phyloP scores from a whole-genome alignment of 1,140 invertebrate genomes.

The Drosophila santomea region DNA sequence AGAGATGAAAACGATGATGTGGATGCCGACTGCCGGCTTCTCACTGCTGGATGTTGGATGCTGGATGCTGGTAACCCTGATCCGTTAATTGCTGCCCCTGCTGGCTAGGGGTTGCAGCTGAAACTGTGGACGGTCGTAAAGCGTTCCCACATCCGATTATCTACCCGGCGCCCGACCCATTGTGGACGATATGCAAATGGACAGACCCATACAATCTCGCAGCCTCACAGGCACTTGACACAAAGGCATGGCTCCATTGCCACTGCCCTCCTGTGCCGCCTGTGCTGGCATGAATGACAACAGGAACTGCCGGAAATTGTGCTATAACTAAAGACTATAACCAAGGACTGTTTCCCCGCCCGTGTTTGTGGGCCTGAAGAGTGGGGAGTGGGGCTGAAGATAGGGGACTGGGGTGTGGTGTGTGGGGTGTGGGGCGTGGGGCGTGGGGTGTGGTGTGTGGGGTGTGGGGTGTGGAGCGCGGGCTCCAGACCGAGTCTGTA shows the following conservation, averaged over 20 bases:
- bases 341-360: constrained; percentile 9
- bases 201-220: constrained; percentile 7
- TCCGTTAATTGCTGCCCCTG: constrained; percentile 41
- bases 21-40: constrained; percentile 9
- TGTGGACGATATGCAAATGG: constrained; percentile 60
- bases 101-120: neutral
- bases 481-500: neutral
- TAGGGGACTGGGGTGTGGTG: no score
- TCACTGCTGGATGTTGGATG: neutral
- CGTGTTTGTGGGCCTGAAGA: neutral
- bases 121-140: constrained; percentile 31
- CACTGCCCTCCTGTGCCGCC: neutral
- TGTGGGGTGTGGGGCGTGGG: no score
- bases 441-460: no score
- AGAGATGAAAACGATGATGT: constrained; percentile 30
- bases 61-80: constrained; percentile 5
- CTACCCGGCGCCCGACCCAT: constrained; percentile 23
- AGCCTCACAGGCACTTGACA: constrained; percentile 1
- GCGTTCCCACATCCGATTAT: constrained; percentile 28
- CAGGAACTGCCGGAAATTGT: constrained; percentile 70
- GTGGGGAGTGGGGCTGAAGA: neutral
- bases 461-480: no score
- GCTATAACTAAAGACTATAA: constrained; percentile 58
- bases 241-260: constrained; percentile 9
- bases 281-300: constrained; percentile 58